Evolutionary conservation across 1,140 invertebrate species (phyloP), one percentile per base, ranked within the genome.

Genomic region (Myzus persicae): DNA sequence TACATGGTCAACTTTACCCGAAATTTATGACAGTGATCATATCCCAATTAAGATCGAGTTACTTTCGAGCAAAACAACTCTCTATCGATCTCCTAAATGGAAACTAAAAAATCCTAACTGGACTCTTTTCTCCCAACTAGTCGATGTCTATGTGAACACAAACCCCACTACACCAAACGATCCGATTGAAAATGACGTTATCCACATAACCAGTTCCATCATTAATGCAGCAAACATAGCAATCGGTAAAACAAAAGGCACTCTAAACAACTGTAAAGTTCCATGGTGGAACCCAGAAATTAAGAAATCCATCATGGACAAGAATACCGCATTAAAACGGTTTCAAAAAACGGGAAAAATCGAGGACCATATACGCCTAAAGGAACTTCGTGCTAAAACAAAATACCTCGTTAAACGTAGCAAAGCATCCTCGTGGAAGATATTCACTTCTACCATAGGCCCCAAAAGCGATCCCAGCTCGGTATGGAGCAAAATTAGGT

Each of bases 341-440:
- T 82, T 82, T 7, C 81, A 82, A 82, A 82, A 82, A 82, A 82
- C 81, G 6, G 38, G 81, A 18, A 82, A 82, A 82, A 82, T 82
- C 7, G 38, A 82, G 36, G 81, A 82, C 20, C 20, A 82, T 3
- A 82, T 82, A 40, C n/a, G 20, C 20, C 38, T 82, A 38, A n/a
- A n/a, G n/a, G n/a, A 82, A 82, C 81, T 82, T 38, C 38, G 81
- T 22, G 38, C 81, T 40, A 82, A 82, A 82, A 82, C 81, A 20
- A 82, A 82, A 38, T 82, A 1, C 5, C 36, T 82, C 14, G 38
- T 82, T 40, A 82, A 82, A 82, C n/a, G 20, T 1, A 82, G 81
- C 6, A 82, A 82, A 82, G 6, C n/a, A 22, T 20, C 14, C 18
- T 82, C 81, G 0, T 82, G 81, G 81, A 82, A 40, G 20, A 38